Evolutionary conservation across 1,140 invertebrate species (phyloP).

Genomic region (Megalopta genalis): DNA sequence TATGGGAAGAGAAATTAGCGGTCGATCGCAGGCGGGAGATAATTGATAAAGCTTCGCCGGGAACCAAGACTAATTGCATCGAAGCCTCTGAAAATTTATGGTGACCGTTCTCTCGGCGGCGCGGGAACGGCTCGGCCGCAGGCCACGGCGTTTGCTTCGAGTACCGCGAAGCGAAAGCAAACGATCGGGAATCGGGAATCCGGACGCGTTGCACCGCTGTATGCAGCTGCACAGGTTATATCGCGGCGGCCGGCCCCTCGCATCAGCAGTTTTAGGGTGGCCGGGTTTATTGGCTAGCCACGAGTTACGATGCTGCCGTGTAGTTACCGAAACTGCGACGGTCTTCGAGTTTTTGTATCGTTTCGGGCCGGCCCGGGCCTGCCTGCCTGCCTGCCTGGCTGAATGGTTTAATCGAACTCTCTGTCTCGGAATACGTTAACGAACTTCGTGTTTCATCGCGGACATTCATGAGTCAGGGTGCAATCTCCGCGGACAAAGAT

Average conservation of each 20-base stretch:
- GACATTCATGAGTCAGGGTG: neutral
- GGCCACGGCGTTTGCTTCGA: neutral
- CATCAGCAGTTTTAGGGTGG: slow-evolving; percentile 17
- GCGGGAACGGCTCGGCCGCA: neutral
- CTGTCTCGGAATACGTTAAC: too few species aligned
- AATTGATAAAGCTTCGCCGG: slow-evolving; percentile 20
- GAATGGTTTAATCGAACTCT: neutral
- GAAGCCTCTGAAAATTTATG: slow-evolving; percentile 7
- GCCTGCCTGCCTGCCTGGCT: neutral
- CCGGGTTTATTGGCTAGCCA: neutral
- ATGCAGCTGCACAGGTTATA: neutral
- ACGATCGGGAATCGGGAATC: neutral
- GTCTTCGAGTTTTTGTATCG: neutral
- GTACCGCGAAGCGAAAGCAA: neutral
- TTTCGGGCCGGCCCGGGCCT: neutral
- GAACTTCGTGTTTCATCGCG: neutral
- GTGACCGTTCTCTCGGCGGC: neutral
- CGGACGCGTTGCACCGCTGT: too few species aligned
- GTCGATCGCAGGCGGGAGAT: neutral
- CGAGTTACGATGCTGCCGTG: slow-evolving; percentile 8
- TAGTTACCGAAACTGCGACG: slow-evolving; percentile 7
- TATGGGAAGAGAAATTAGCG: neutral
- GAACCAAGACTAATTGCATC: slow-evolving; percentile 2
- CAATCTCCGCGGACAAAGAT: too few species aligned
- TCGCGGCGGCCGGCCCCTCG: neutral